These are phyloP conservation scores for Brenthis daphne DNA, from an alignment of 2,888 invertebrate species.

Conservation along the genomic window DNA sequence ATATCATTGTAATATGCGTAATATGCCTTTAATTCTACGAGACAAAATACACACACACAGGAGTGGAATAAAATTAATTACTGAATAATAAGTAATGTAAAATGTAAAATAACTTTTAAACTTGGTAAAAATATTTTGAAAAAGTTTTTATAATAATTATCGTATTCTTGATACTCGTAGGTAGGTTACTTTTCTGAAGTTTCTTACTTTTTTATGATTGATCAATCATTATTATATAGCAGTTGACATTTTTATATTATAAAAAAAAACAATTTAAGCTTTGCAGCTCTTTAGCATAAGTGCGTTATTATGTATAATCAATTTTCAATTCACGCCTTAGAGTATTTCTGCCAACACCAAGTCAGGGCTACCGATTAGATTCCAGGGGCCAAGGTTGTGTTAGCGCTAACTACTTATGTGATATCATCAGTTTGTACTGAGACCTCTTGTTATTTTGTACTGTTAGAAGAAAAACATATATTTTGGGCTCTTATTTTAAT, in stretches of 20 bases:
- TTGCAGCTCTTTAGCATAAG: not conserved
- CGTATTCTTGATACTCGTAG: no score
- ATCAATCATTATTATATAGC: not conserved
- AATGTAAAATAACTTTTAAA: no score
- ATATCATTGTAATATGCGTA: no score
- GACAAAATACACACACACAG: no score
- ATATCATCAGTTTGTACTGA: slow-evolving; percentile 26
- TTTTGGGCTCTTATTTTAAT: not conserved
- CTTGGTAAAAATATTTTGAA: no score
- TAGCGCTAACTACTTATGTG: slow-evolving; percentile 29
- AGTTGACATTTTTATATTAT: not conserved
- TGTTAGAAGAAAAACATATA: slow-evolving; percentile 7
- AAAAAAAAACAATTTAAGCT: not conserved
- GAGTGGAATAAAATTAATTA: no score
- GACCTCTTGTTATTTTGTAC: slow-evolving; percentile 21
- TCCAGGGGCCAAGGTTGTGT: slow-evolving; percentile 32
- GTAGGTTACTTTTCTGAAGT: no score
- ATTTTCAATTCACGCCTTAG: slow-evolving; percentile 17
- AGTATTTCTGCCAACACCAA: slow-evolving; percentile 21
- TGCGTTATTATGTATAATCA: slow-evolving; percentile 10
- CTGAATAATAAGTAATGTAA: no score
- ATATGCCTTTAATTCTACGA: no score
- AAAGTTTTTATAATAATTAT: no score
- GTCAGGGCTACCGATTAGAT: slow-evolving; percentile 23
- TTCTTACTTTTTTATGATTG: no score